Percentiles rank a stretch among this genome's conserved stretches.
Conservation (phyloP, 2,797 vertebrate species). For the Synaphobranchus kaupii region DNA sequence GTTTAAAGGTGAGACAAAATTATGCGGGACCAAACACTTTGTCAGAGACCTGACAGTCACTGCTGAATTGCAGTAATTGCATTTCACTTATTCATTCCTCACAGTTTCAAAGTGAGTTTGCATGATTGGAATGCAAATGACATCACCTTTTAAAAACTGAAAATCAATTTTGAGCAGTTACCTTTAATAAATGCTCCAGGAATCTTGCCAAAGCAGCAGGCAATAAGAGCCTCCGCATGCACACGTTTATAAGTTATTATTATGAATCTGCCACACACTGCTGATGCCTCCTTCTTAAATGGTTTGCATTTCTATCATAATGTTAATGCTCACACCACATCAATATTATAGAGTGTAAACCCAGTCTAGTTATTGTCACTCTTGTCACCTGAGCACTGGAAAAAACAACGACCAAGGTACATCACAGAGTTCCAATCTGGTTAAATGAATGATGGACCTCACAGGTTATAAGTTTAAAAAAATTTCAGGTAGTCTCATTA, state of each 20-base stretch:
- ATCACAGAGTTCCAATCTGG: too few relatives aligned
- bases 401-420: background rate
- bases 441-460: background rate
- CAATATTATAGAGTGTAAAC: background rate
- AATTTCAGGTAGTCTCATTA: background rate
- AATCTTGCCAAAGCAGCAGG: conserved; percentile 35
- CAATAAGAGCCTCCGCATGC: background rate
- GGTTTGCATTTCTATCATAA: background rate
- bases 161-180: conserved; percentile 49
- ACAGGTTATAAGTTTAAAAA: background rate
- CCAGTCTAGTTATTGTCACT: background rate
- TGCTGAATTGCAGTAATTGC: conserved; percentile 49
- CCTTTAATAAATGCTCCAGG: conserved; percentile 47
- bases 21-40: conserved; percentile 31
- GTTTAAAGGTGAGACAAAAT: conserved; percentile 36
- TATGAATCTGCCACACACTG: conserved; percentile 15
- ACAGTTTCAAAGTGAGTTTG: conserved; percentile 35
- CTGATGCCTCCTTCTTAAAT: background rate
- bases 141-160: conserved; percentile 37
- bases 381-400: background rate
- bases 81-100: conserved; percentile 42
- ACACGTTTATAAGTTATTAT: conserved; percentile 17
- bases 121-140: conserved; percentile 45
- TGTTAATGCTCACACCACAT: background rate
- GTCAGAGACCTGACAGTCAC: conserved; percentile 36